Evolutionary conservation across 2,113 vertebrate genomes (phyloP).

Genomic region (Lophotis ruficrista): DNA sequence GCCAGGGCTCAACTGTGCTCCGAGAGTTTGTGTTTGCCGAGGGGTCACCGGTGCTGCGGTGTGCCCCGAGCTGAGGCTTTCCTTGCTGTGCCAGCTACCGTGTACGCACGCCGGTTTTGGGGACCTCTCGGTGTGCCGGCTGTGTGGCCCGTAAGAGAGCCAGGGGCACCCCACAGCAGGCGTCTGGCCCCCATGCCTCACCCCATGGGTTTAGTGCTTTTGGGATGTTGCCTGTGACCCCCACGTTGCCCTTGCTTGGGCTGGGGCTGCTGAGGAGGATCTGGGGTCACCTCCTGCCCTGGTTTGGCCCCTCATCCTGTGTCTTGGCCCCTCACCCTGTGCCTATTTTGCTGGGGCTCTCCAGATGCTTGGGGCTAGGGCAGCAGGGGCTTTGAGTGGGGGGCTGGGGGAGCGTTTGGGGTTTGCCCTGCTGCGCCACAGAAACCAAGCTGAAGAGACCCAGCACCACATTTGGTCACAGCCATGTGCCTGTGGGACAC

Average conservation of each 20-base stretch:
- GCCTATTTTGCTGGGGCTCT: not conserved
- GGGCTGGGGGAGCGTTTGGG: not conserved
- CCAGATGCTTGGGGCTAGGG: too few species aligned
- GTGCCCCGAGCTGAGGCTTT: not conserved
- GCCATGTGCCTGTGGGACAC: fast-evolving
- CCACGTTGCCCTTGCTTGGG: not conserved
- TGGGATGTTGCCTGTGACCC: not conserved
- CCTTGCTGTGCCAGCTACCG: not conserved
- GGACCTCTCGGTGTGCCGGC: not conserved
- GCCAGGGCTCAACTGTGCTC: fast-evolving
- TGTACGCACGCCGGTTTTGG: fast-evolving
- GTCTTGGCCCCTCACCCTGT: not conserved
- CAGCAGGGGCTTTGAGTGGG: fast-evolving
- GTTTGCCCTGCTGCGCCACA: not conserved
- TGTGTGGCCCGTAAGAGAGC: fast-evolving
- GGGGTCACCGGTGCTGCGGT: not conserved
- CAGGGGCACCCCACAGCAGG: not conserved
- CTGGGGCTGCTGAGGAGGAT: not conserved
- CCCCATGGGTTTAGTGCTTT: not conserved
- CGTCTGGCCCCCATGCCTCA: not conserved
- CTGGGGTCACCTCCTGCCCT: not conserved
- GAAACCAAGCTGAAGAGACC: not conserved
- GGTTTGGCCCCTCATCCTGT: too few species aligned
- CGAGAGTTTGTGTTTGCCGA: not conserved
- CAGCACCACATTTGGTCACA: fast-evolving